These are phyloP conservation scores for Thryonomys swinderianus DNA, from an alignment of 2,113 vertebrate genomes.

Conservation along the genomic window DNA sequence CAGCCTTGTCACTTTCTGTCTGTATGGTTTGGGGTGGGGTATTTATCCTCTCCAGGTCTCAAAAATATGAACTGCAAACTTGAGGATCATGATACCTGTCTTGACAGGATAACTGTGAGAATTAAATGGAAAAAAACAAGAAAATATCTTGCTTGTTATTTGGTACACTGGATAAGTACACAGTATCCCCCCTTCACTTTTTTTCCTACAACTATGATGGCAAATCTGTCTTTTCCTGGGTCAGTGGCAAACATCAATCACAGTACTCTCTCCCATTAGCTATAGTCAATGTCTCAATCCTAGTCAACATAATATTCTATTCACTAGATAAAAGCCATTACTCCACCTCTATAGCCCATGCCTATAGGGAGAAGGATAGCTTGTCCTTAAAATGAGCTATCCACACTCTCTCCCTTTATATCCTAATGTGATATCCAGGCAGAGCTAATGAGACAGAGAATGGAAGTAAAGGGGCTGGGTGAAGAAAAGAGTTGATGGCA, in stretches of 20 bases:
- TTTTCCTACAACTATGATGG: neutral
- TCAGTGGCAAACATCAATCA: slow-evolving; percentile 22
- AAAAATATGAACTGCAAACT: slow-evolving; percentile 46
- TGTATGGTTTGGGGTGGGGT: neutral
- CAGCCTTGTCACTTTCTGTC: neutral
- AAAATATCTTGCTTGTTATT: slow-evolving; percentile 37
- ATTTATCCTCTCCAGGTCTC: slow-evolving; percentile 32
- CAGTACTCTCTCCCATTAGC: neutral
- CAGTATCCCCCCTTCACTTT: slow-evolving; percentile 51
- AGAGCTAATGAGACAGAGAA: neutral
- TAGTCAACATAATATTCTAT: slow-evolving; percentile 48
- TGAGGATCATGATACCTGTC: neutral
- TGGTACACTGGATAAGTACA: neutral
- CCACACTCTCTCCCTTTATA: neutral
- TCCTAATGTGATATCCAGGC: neutral
- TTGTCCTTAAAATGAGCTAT: neutral
- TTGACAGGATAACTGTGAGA: slow-evolving; percentile 26
- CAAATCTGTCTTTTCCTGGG: neutral
- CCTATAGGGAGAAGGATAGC: neutral
- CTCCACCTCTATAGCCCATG: neutral
- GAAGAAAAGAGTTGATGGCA: neutral
- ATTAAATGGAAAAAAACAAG: slow-evolving; percentile 38
- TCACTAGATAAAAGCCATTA: slow-evolving; percentile 15
- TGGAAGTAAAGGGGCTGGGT: neutral
- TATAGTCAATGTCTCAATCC: neutral